A percentile compares a stretch with the other conserved stretches of the same genome.
These are phyloP conservation scores for Cetoscarus ocellatus DNA, from an alignment of 2,797 vertebrate genomes.

Conservation along the genomic window DNA sequence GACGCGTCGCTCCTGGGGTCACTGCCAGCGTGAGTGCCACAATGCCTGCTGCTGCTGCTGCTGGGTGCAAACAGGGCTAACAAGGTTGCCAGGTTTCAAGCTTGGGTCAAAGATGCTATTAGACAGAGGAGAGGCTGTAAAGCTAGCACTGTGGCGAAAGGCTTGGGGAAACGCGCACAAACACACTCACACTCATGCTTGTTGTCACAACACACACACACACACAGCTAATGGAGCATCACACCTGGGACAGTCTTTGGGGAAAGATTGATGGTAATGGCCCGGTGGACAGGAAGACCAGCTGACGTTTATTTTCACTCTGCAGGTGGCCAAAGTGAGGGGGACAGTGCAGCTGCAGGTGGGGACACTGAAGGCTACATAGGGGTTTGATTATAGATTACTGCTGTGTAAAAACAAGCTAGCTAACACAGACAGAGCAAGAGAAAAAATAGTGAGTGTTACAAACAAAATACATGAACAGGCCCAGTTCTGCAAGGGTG, in stretches of 20 bases:
- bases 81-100: slow-evolving; percentile 66
- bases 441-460: neutral
- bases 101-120: slow-evolving; percentile 64
- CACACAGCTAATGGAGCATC: slow-evolving; percentile 41
- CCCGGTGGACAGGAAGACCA: slow-evolving; percentile 19
- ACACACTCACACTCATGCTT: slow-evolving; percentile 16
- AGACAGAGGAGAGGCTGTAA: slow-evolving; percentile 20
- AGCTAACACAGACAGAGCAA: slow-evolving; percentile 2
- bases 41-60: slow-evolving; percentile 59
- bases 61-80: slow-evolving; percentile 69
- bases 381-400: slow-evolving; percentile 41
- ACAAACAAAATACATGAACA: too few relatives aligned
- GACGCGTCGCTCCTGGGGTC: slow-evolving; percentile 93
- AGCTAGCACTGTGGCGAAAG: slow-evolving; percentile 1
- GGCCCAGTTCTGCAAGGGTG: too few relatives aligned
- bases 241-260: slow-evolving; percentile 55
- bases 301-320: slow-evolving; percentile 51
- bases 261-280: slow-evolving; percentile 63
- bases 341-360: slow-evolving; percentile 41
- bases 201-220: slow-evolving; percentile 33
- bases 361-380: slow-evolving; percentile 39
- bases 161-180: slow-evolving; percentile 9
- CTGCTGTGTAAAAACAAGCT: slow-evolving; percentile 10
- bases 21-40: slow-evolving; percentile 96
- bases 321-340: slow-evolving; percentile 45